Conservation (phyloP, 37 sponge, comb jelly and placozoan genomes). For the Eunapius fragilis region DNA sequence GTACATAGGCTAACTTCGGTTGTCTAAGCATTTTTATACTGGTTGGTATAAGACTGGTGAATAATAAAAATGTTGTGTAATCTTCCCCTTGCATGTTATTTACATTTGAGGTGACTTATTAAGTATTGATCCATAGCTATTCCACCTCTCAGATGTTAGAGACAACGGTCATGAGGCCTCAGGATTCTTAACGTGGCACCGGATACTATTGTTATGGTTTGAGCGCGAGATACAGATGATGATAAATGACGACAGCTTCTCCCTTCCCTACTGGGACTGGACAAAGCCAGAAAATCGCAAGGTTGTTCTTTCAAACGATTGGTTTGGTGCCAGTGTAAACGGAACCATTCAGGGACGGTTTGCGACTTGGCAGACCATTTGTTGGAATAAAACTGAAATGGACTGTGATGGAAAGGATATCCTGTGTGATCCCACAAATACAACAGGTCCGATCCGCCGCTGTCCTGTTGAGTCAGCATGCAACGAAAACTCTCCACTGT, state of each 20-base stretch:
- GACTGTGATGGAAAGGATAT: neutral
- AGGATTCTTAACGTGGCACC: conserved; percentile 38
- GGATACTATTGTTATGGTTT: conserved; percentile 17
- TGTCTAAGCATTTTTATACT: too few relatives aligned
- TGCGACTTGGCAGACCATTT: conserved; percentile 45
- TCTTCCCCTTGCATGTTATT: too few relatives aligned
- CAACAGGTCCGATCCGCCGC: conserved; percentile 40
- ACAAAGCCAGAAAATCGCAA: neutral
- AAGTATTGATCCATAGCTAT: too few relatives aligned
- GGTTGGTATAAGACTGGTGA: too few relatives aligned
- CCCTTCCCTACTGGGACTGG: conserved; percentile 50
- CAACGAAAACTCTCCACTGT: neutral
- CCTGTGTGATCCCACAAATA: conserved; percentile 34
- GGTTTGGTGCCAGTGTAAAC: conserved; percentile 3
- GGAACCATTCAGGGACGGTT: neutral
- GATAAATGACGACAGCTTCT: conserved; percentile 4
- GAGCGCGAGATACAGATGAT: conserved; percentile 33
- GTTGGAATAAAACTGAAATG: conserved; percentile 33
- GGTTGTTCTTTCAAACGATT: neutral
- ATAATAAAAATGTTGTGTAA: too few relatives aligned
- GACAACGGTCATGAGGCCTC: conserved; percentile 33
- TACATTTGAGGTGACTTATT: too few relatives aligned
- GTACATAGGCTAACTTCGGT: too few relatives aligned
- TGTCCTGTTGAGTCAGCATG: conserved; percentile 26
- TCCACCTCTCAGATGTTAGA: neutral